These are phyloP conservation scores for Myocastor coypus DNA, from an alignment of 2,113 vertebrate genomes.

Conservation along the genomic window DNA sequence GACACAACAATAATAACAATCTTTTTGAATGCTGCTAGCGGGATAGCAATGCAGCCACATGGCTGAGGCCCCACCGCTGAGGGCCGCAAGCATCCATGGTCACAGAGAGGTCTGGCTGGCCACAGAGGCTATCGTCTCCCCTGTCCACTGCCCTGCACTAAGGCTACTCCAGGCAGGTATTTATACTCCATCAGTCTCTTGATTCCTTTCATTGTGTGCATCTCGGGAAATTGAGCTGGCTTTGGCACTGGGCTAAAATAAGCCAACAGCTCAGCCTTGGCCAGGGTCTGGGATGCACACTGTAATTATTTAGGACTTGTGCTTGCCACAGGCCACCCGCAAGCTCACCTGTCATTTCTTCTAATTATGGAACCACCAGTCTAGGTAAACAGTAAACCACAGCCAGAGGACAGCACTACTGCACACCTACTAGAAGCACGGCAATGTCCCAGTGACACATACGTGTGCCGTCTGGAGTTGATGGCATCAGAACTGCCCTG, in stretches of 20 bases:
- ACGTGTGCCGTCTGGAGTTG: neutral
- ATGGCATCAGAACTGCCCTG: neutral
- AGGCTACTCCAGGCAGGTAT: neutral
- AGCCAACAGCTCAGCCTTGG: conserved; percentile 43
- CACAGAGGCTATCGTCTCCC: neutral
- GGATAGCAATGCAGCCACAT: neutral
- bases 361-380: conserved; percentile 56
- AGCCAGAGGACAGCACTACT: neutral
- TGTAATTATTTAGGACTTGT: conserved; percentile 25
- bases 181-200: neutral
- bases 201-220: neutral
- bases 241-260: conserved; percentile 58
- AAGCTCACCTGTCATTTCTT: conserved; percentile 62
- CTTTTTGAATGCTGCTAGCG: neutral
- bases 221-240: conserved; percentile 10
- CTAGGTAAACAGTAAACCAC: conserved; percentile 33
- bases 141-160: rapidly evolving
- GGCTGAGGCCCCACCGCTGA: neutral
- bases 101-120: neutral
- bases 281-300: neutral
- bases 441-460: neutral
- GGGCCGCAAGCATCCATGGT: neutral
- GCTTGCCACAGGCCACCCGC: conserved; percentile 48
- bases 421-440: neutral
- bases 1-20: neutral